Evolutionary conservation across 1,140 invertebrate species (phyloP).

Genomic region (Diuraphis noxia): DNA sequence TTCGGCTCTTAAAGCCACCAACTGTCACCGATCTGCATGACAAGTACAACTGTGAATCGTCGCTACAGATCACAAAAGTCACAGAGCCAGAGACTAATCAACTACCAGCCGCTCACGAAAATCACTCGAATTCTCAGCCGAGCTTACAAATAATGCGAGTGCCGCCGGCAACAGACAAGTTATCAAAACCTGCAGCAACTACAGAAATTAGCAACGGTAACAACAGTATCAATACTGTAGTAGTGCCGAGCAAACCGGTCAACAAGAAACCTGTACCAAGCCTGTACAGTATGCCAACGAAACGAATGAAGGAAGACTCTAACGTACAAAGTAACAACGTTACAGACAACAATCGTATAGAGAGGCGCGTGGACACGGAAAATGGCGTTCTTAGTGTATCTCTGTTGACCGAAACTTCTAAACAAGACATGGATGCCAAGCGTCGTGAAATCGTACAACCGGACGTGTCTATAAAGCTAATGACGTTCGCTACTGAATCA

Average conservation of each 20-base stretch:
- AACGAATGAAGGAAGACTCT: conserved; percentile 9
- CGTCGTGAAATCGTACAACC: conserved; percentile 57
- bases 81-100: conserved; percentile 31
- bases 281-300: conserved; percentile 40
- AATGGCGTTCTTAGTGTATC: conserved; percentile 54
- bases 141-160: conserved; percentile 44
- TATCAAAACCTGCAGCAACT: not conserved
- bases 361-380: conserved; percentile 54
- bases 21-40: not conserved
- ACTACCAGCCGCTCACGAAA: not conserved
- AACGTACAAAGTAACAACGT: not conserved
- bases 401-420: conserved; percentile 45
- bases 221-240: not conserved
- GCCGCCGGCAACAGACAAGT: not conserved
- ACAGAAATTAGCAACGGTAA: not conserved
- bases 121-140: not conserved
- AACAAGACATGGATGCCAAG: conserved; percentile 55
- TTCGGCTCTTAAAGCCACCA: not conserved
- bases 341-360: conserved; percentile 16
- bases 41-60: conserved; percentile 39
- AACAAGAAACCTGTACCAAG: conserved; percentile 45
- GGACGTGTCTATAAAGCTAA: conserved; percentile 58
- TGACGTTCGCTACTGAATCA: conserved; percentile 42
- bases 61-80: conserved; percentile 45
- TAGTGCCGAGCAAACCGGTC: not conserved